Evolutionary conservation across 2,888 invertebrate species (phyloP), one percentile per base, ranked within the genome.

Genomic region (Aelia acuminata): DNA sequence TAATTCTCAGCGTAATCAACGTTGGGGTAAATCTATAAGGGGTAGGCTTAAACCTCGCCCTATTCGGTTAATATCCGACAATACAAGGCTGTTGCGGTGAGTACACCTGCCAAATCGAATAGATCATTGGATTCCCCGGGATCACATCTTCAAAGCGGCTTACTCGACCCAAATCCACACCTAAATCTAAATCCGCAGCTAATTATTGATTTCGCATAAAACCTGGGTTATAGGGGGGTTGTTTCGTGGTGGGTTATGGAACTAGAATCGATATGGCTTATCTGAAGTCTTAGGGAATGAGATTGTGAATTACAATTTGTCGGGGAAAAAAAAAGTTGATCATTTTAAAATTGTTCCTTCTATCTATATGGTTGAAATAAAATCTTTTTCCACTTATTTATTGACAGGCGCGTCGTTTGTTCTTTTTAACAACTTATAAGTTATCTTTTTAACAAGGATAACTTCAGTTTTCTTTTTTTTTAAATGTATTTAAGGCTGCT

Each of bases 1-100:
- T 70, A 70, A 70, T 70, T 70, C 31, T 70, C 63, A 8, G 35
- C 20, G 18, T 70, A 70, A 70, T 70, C 35, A 70, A 70, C 63
- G 26, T 4, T 5, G 7, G 31, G 63, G 35, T 70, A 70, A 70
- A 70, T 20, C 63, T 0, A 13, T 3, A 20, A 1, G 18, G 13
- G 31, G 13, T 35, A n/a, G 18, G 63, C 20, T 70, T 35, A 35
- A 35, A 35, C 63, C 63, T 7, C 7, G 63, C 3, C 20, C 63
- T 7, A 1, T 35, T 5, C 35, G 31, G 31, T 70, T 20, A 57
- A 57, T 15, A 31, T 26, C 13, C 57, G 3, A 13, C 26, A 22
- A 70, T 35, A 35, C 20, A 35, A 18, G 3, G 4, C 7, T 70
- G 31, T 20, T 18, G 18, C 11, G 63, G 18, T 26, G 3, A n/a